These are phyloP conservation scores for Mirounga angustirostris DNA, from an alignment of 2,113 vertebrate genomes.

Conservation along the genomic window DNA sequence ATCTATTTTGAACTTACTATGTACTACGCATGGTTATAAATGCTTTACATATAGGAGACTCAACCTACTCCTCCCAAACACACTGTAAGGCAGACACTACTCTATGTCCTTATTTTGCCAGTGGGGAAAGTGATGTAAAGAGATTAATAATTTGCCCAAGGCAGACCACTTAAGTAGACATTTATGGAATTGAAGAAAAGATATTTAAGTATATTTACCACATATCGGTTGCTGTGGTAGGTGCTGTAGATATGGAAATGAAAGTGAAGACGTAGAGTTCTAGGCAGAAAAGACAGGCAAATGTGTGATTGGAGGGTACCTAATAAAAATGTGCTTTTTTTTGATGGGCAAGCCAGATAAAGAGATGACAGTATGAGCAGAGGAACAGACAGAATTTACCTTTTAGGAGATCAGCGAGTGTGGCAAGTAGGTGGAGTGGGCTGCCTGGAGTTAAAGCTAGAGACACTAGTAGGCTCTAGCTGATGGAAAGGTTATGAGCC, in stretches of 20 bases:
- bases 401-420: not conserved
- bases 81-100: not conserved
- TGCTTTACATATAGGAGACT: not conserved
- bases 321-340: not conserved
- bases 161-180: not conserved
- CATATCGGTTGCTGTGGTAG: not conserved
- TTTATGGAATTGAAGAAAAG: not conserved
- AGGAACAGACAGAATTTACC: not conserved
- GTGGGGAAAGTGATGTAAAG: not conserved
- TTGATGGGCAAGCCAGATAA: not conserved
- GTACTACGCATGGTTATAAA: not conserved
- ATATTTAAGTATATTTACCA: not conserved
- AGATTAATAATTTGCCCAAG: not conserved
- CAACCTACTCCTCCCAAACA: not conserved
- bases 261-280: not conserved
- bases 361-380: not conserved
- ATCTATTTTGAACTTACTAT: not conserved
- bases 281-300: not conserved
- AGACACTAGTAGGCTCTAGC: not conserved
- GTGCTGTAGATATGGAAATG: not conserved
- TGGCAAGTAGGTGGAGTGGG: not conserved
- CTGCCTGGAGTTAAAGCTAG: not conserved
- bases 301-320: not conserved
- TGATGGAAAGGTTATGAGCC: not conserved
- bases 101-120: not conserved